phyloP scores from a whole-genome alignment of 2,113 vertebrate genomes.

The Leptocoma aspasia region DNA sequence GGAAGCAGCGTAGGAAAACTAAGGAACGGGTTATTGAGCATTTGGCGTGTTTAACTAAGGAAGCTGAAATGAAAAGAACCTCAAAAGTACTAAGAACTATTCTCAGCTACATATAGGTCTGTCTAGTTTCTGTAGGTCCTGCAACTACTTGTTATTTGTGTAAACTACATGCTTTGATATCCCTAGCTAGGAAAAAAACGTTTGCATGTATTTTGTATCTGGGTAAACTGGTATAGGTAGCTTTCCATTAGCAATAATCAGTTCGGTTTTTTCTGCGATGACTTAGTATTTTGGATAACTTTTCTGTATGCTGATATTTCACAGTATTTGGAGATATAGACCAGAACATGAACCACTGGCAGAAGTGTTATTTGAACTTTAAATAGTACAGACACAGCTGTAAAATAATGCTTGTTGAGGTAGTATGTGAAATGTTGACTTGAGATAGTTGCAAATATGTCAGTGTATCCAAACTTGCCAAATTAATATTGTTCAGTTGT shows the following conservation, averaged over 20 bases:
- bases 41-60: not conserved
- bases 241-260: not conserved
- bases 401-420: not conserved
- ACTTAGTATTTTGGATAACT: not conserved
- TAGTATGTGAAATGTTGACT: not conserved
- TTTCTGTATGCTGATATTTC: not conserved
- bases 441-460: not conserved
- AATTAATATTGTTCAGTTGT: not conserved
- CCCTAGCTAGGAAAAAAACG: not conserved
- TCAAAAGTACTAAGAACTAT: not conserved
- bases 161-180: not conserved
- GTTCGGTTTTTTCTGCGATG: rapidly evolving
- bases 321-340: not conserved
- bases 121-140: not conserved
- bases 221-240: not conserved
- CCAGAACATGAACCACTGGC: not conserved
- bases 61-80: not conserved
- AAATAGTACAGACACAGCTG: not conserved
- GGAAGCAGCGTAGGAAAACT: not conserved
- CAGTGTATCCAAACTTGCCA: not conserved
- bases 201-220: not conserved
- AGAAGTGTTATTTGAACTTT: not conserved
- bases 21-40: rapidly evolving
- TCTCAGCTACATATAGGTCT: not conserved
- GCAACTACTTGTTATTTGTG: not conserved